Base-by-base conservation (phyloP, 2,113 vertebrate genomes). In the Oenanthe melanoleuca region DNA sequence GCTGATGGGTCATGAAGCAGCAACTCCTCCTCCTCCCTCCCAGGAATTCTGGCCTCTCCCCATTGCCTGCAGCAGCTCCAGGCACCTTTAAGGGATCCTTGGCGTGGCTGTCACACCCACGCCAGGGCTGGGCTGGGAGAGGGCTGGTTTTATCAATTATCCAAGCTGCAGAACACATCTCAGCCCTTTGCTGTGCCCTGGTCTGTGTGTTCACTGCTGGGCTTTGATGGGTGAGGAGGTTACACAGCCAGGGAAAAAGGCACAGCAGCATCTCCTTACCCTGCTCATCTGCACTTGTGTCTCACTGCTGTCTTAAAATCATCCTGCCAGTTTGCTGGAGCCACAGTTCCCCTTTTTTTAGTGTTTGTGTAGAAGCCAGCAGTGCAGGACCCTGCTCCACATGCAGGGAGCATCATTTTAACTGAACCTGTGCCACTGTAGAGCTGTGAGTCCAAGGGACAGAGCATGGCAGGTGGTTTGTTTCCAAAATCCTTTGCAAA, bases 1-100 rank as follows among this genome's bases (percentile, higher is more conserved):
- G 66, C 91, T 77, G 96, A 61, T 7, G 53, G 89, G 77, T 77
- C 12, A 0, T 5, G 24, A 44, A 80, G 67, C 49, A 19, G 66
- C 37, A 20, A 21, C 85, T 94, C 94, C 87, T 92, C 93, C 93
- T 95, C 92, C 82, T 40, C 66, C 56, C 72, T 83, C 49, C 28
- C 4, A 1, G 72, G 60, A 71, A 86, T 92, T 92, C 44, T 1
- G 4, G 47, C 85, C 88, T 95, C 85, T 95, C 66, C 73, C 83
- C 79, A 64, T 88, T 92, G 92, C 94, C 92, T 71, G 82, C 80
- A 75, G 79, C 71, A 73, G 67, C 33, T 86, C 79, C 37, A 40
- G 75, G 38, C 72, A 6, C 3, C 6, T 42, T 31, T n/a, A 60
- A 82, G 38, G 34, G 71, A 69, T 80, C 73, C 82, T 80, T 29